Evolutionary conservation across 1,140 invertebrate genomes (phyloP), one percentile per base, ranked within the genome.

Genomic region (Hydropsyche tenuis): DNA sequence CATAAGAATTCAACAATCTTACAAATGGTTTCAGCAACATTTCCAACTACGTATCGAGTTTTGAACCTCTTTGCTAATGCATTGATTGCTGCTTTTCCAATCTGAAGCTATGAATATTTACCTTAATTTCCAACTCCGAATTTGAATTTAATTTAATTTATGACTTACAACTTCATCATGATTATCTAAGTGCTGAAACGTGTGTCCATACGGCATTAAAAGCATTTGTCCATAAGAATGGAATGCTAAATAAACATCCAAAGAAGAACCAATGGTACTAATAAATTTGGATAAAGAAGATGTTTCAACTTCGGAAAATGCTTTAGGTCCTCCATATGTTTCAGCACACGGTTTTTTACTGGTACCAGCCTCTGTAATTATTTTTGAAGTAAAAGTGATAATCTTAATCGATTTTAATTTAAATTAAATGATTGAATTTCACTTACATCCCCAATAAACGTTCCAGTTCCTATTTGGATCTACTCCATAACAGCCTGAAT

Each of bases 181-280:
- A 76, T 92, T 90, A 0, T 86, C 81, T 0, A 89, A 83, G 78
- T 88, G 86, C 0, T 84, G 72, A 0, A 66, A 78, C 0, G 88
- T 88, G 78, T 91, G 88, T 12, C 92, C 92, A 79, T 89, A 94
- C 0, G 92, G 91, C 45, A 91, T 86, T 18, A 93, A 81, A 53
- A 92, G 82, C 79, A 91, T 84, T 79, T 93, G 91, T 0, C 89
- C 89, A 79, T 91, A 95, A 14, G 92, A 92, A 80, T 96, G 94
- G 76, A 95, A 89, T 0, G 89, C 88, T 79, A 81, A 85, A 70
- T 85, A 87, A 23, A 86, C 74, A 46, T 83, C 80, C 23, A 85
- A 79, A 25, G 77, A 75, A 9, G 82, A 73, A n/a, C 79, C 77
- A 2, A 85, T 79, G 0, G 78, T 74, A 14, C 76, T 75, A 0